Conservation (phyloP, 2,888 invertebrate genomes). For the Smittia sp. region DNA sequence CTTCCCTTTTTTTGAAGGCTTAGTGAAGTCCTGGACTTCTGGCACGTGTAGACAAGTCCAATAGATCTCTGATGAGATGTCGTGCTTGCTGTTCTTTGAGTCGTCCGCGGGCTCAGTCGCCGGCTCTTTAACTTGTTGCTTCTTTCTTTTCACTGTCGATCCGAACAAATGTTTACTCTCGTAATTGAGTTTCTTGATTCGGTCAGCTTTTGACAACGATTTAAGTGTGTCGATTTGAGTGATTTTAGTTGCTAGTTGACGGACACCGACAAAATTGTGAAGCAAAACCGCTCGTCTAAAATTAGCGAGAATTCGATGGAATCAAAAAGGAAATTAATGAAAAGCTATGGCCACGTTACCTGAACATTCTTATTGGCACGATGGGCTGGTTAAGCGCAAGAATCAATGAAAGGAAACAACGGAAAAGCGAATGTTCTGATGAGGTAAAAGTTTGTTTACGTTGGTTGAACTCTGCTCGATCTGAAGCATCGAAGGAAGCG, state of each 20-base stretch:
- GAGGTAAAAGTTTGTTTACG: no score
- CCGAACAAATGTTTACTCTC: constrained; percentile 48
- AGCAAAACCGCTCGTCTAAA: neutral
- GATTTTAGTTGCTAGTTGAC: neutral
- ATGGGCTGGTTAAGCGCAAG: no score
- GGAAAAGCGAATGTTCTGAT: no score
- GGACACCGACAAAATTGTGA: neutral
- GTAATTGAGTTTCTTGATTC: constrained; percentile 44
- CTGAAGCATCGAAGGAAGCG: no score
- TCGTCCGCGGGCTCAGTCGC: neutral
- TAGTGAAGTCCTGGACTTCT: neutral
- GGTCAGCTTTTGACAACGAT: constrained; percentile 19
- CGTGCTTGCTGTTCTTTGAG: constrained; percentile 30
- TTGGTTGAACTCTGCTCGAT: no score
- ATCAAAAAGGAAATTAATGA: no score
- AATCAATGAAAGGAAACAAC: no score
- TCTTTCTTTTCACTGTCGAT: constrained; percentile 45
- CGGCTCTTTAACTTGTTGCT: constrained; percentile 8
- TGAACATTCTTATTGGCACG: no score
- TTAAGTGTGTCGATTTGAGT: neutral
- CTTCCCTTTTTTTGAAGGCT: constrained; percentile 33
- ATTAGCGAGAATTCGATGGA: neutral
- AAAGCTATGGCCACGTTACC: neutral
- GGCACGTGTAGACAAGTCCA: constrained; percentile 42
- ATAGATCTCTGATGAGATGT: constrained; percentile 43